A percentile compares a stretch with the other conserved stretches of the same genome.
phyloP scores from a whole-genome alignment of 2,797 vertebrate species.

The Rhinatrema bivittatum region DNA sequence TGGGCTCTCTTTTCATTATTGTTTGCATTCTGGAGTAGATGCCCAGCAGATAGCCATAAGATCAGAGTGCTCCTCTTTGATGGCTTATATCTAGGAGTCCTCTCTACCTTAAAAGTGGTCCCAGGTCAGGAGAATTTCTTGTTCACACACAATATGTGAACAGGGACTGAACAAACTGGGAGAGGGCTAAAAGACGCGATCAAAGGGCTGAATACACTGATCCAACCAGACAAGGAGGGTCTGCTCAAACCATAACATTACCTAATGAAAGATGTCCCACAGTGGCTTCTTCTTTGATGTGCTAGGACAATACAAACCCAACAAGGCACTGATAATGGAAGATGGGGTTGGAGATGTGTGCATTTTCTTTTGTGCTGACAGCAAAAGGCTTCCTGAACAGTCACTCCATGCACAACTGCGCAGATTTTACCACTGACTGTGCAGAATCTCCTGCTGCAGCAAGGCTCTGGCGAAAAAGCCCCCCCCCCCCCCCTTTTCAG shows the following conservation, averaged over 20 bases:
- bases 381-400: too few relatives aligned
- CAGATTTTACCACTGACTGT: too few relatives aligned
- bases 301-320: conserved; percentile 17
- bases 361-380: too few relatives aligned
- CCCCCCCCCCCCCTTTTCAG: too few relatives aligned
- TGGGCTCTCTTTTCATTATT: conserved; percentile 40
- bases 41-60: conserved; percentile 44
- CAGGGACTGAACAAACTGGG: conserved; percentile 43
- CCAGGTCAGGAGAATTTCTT: conserved; percentile 45
- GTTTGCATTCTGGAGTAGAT: conserved; percentile 40
- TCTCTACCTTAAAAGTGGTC: conserved; percentile 48
- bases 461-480: too few relatives aligned
- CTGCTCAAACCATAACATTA: conserved; percentile 35
- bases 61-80: conserved; percentile 53
- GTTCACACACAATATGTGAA: conserved; percentile 44
- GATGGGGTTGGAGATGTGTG: too few relatives aligned
- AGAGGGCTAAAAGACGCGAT: conserved; percentile 38
- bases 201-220: conserved; percentile 33
- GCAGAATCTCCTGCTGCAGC: too few relatives aligned
- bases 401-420: too few relatives aligned
- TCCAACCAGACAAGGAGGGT: conserved; percentile 40
- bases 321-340: too few relatives aligned
- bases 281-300: conserved; percentile 34
- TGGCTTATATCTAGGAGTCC: conserved; percentile 45
- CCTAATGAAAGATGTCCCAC: conserved; percentile 42